Conservation (phyloP, 23 tunicate genomes). For the Trididemnum miniatum region DNA sequence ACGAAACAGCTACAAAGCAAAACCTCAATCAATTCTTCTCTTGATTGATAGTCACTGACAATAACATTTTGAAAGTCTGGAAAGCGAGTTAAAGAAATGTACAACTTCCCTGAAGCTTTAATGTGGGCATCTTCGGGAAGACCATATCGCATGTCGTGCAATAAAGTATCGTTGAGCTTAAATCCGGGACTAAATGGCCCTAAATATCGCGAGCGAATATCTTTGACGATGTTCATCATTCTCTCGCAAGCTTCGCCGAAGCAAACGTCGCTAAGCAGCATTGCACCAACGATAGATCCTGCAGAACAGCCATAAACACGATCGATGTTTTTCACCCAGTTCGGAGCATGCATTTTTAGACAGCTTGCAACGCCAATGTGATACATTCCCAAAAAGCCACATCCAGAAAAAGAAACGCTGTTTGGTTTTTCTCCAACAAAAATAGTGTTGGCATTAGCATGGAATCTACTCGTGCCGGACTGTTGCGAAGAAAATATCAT, state of each 20-base stretch:
- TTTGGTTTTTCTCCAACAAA: constrained; percentile 78
- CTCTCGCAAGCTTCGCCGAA: constrained; percentile 86
- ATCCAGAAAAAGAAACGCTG: constrained; percentile 94
- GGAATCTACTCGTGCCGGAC: too few relatives aligned
- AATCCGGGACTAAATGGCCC: constrained; percentile 94
- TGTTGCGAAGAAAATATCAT: too few relatives aligned
- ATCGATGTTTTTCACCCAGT: constrained; percentile 56
- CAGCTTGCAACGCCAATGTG: constrained; percentile 99
- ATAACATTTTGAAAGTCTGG: constrained; percentile 84
- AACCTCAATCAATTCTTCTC: constrained; percentile 82
- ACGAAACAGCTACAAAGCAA: constrained; percentile 91
- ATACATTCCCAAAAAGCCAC: constrained; percentile 96
- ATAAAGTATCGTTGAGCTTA: constrained; percentile 52
- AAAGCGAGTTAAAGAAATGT: constrained; percentile 79
- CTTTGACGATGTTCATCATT: constrained; percentile 63
- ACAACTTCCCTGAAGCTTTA: constrained; percentile 62
- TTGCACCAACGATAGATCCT: constrained; percentile 84
- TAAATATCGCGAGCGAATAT: constrained; percentile 65
- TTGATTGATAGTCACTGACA: constrained; percentile 81
- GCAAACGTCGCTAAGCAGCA: constrained; percentile 76
- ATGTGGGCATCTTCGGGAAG: constrained; percentile 83
- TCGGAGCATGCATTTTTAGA: constrained; percentile 74
- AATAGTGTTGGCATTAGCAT: constrained; percentile 55
- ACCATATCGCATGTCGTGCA: constrained; percentile 43
- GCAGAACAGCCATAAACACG: constrained; percentile 94